Evolutionary conservation across 1,140 invertebrate genomes (phyloP).

Genomic region (Drosophila neocordata): DNA sequence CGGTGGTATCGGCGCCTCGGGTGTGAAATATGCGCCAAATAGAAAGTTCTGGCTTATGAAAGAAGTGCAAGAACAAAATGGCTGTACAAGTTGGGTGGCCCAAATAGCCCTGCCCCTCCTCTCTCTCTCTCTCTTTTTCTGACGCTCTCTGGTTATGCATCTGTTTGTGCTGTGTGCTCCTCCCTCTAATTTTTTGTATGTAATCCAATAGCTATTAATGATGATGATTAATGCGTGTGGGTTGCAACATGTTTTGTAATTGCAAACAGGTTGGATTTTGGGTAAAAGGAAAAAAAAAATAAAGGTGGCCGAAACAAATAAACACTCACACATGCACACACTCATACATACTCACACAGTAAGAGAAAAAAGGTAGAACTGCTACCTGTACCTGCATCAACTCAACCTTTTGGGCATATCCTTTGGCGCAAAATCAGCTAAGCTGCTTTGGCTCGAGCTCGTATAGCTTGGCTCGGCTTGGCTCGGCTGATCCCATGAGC

Average conservation of each 20-base stretch:
- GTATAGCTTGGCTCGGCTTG: conserved; percentile 15
- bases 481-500: conserved; percentile 46
- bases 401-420: not conserved
- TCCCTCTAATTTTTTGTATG: not conserved
- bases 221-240: conserved; percentile 58
- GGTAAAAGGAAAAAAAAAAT: not conserved
- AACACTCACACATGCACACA: conserved; percentile 24
- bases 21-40: conserved; percentile 60
- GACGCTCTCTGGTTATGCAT: conserved; percentile 17
- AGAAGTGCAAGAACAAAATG: conserved; percentile 29
- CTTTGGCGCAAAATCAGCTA: conserved; percentile 32
- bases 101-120: not conserved
- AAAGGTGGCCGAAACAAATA: conserved; percentile 28
- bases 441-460: conserved; percentile 75
- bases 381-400: conserved; percentile 54
- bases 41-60: conserved; percentile 56
- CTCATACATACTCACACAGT: not conserved
- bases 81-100: conserved; percentile 37
- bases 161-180: conserved; percentile 21
- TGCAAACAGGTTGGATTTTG: conserved; percentile 56
- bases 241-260: conserved; percentile 77
- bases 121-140: conserved; percentile 14
- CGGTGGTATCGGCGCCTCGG: conserved; percentile 52
- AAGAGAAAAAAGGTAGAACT: not conserved
- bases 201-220: conserved; percentile 72